Conservation (phyloP, 2,797 vertebrate species). For the Miichthys miiuy region DNA sequence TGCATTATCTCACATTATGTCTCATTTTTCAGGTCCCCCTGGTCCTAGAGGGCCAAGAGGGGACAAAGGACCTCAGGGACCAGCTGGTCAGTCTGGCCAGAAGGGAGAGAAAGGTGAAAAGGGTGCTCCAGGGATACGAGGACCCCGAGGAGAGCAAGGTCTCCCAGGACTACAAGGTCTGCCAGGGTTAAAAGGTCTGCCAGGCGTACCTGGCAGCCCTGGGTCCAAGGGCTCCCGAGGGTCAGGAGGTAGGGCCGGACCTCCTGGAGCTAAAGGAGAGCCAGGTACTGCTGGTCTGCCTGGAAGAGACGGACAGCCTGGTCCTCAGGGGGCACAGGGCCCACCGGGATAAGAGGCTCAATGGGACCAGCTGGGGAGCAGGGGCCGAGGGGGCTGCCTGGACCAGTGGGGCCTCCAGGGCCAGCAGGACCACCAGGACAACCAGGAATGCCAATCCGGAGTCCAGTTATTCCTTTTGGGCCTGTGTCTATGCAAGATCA, state of each 20-base stretch:
- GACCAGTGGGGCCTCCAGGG: constrained; percentile 90
- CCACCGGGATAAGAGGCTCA: constrained; percentile 88
- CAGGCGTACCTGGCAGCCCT: constrained; percentile 89
- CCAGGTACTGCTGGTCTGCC: constrained; percentile 89
- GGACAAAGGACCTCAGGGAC: constrained; percentile 92
- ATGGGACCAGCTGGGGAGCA: constrained; percentile 90
- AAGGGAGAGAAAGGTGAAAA: constrained; percentile 95
- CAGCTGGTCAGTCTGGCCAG: constrained; percentile 87
- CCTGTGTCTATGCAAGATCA: constrained; percentile 87
- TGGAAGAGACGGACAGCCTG: constrained; percentile 91
- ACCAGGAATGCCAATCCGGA: constrained; percentile 83
- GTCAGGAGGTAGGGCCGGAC: constrained; percentile 93
- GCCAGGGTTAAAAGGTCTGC: constrained; percentile 90
- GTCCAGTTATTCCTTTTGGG: constrained; percentile 76
- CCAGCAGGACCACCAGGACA: constrained; percentile 88
- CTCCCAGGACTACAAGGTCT: constrained; percentile 87
- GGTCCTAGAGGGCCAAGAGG: constrained; percentile 95
- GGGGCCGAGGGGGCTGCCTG: constrained; percentile 89
- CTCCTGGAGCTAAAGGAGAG: constrained; percentile 91
- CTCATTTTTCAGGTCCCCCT: constrained; percentile 89
- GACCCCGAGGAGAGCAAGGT: constrained; percentile 91
- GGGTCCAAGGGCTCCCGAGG: constrained; percentile 95
- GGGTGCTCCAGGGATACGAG: constrained; percentile 88
- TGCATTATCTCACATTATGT: not conserved
- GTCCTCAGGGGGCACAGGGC: constrained; percentile 91